phyloP scores from a whole-genome alignment of 53 echinoderm and acorn worm species.

The Holothuria scabra region DNA sequence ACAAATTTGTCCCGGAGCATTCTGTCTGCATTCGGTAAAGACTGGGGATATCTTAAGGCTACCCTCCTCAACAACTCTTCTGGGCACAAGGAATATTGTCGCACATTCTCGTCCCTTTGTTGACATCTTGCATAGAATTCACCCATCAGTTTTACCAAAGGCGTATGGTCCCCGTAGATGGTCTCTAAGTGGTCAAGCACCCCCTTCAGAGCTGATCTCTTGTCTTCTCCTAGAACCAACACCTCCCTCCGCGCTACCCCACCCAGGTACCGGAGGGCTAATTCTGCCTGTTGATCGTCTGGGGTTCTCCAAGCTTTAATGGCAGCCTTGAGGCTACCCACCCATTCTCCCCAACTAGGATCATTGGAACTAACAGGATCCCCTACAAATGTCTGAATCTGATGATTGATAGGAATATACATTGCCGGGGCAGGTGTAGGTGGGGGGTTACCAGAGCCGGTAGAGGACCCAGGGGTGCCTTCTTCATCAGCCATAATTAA shows the following conservation, averaged over 20 bases:
- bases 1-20: slow-evolving; percentile 10
- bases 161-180: slow-evolving; percentile 23
- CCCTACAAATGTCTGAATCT: not conserved
- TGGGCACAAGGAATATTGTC: not conserved
- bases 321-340: not conserved
- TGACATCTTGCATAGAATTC: slow-evolving; percentile 15
- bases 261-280: slow-evolving; percentile 35
- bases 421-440: too few species aligned
- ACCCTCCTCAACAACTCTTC: not conserved
- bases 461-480: too few species aligned
- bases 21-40: not conserved
- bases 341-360: not conserved
- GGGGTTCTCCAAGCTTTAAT: slow-evolving; percentile 12
- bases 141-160: slow-evolving; percentile 8
- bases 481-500: too few species aligned
- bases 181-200: not conserved
- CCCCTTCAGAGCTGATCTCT: not conserved
- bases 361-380: not conserved
- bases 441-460: too few species aligned
- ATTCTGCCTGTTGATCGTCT: slow-evolving; percentile 26
- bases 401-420: too few species aligned
- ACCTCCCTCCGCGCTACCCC: slow-evolving; percentile 40
- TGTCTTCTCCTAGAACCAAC: not conserved
- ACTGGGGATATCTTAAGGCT: not conserved
- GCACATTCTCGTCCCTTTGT: not conserved